Percentiles rank a stretch among this genome's conserved stretches.
Conservation (phyloP, 35 echinoderm and acorn worm genomes). For the Hemicentrotus pulcherrimus region DNA sequence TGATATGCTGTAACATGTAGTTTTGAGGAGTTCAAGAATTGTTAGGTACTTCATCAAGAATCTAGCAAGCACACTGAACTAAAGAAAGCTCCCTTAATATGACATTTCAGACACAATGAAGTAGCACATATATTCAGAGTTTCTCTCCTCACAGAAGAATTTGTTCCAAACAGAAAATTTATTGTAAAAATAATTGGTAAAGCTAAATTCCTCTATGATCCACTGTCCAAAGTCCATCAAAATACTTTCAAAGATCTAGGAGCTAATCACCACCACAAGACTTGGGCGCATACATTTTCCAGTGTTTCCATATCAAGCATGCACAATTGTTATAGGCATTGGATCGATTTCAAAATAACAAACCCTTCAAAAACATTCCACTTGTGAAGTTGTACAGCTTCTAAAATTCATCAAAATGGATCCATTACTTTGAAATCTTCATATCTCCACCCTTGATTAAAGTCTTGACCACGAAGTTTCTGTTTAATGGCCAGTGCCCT, state of each 20-base stretch:
- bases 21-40: not conserved
- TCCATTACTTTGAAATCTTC: not conserved
- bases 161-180: not conserved
- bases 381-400: not conserved
- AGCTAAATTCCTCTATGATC: not conserved
- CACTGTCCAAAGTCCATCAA: not conserved
- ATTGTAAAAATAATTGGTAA: not conserved
- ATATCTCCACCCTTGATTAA: too few species aligned
- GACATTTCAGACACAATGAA: not conserved
- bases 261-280: not conserved
- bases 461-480: not conserved
- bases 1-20: too few species aligned
- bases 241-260: not conserved
- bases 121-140: not conserved
- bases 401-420: not conserved
- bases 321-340: not conserved
- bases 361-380: not conserved
- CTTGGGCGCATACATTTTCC: not conserved
- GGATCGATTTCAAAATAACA: not conserved
- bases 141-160: not conserved
- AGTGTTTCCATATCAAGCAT: not conserved
- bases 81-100: not conserved
- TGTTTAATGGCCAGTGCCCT: not conserved
- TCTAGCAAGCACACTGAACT: not conserved
- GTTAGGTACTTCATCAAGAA: not conserved